Evolutionary conservation across 92 coral and sea anemone species (phyloP), one percentile per base, ranked within the genome.

Genomic region (Blastomussa wellsi): DNA sequence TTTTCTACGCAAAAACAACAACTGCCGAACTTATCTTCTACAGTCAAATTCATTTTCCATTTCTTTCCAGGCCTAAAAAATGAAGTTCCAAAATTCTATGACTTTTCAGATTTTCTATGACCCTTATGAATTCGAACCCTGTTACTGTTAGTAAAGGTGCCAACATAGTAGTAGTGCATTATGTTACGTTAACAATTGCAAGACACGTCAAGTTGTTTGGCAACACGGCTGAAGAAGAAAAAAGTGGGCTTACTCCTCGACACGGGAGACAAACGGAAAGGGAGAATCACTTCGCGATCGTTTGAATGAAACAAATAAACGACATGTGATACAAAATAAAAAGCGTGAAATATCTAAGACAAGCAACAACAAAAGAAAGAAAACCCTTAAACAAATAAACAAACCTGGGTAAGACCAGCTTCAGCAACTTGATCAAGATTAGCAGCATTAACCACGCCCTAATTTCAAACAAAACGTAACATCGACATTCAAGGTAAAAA

Each of bases 381-480:
- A 32, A 74, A 39, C 57, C 16, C 8, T 16, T 32, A 51, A 42
- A 49, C 24, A 68, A 85, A 19, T 4, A n/a, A 66, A 37, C 77
- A 12, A 72, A 87, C 90, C 90, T 87, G 87, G 14, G 80, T 87
- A 38, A 87, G 85, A 28, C 90, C 90, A 81, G 66, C 82, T 52
- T 87, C 90, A 65, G 82, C 81, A 47, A 83, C 86, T 41, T 81
- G 90, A 20, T 87, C 86, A 15, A 87, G 53, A 51, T 87, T 74
- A 49, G 39, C 77, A 11, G 86, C 53, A 60, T 82, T 70, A 28
- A 49, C 52, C 67, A 82, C 81, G 4, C 90, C 77, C 90, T 83
- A 41, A 38, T 38, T 10, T 20, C 79, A 70, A 47, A 66, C 57
- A 69, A 35, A 49, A 28, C 53, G 8, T 2, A 81, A 5, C 14